Conservation (phyloP, 2,888 invertebrate genomes). For the Lampropteryx suffumata region DNA sequence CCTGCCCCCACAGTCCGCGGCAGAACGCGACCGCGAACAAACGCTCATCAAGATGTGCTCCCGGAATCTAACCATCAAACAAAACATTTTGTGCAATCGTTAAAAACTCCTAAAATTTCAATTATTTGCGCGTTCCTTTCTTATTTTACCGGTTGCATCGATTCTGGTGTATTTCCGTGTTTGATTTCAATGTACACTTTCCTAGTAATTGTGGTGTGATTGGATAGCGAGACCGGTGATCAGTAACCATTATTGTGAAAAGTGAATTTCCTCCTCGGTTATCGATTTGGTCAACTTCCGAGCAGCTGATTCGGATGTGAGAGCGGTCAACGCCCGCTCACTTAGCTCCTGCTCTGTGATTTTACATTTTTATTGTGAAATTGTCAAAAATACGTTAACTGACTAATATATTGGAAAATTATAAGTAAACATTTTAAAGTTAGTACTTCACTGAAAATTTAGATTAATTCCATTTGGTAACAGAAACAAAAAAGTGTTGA, state of each 20-base stretch:
- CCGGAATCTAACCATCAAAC: slow-evolving; percentile 51
- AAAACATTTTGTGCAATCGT: slow-evolving; percentile 46
- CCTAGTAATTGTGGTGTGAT: slow-evolving; percentile 34
- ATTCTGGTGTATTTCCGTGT: neutral
- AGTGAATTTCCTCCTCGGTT: slow-evolving; percentile 57
- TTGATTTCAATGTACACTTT: neutral
- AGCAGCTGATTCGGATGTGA: slow-evolving; percentile 74
- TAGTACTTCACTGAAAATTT: too few species aligned
- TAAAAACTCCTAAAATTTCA: slow-evolving; percentile 28
- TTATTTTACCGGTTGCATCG: slow-evolving; percentile 27
- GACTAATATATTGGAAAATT: too few species aligned
- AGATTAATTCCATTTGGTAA: too few species aligned
- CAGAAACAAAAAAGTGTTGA: slow-evolving; percentile 35
- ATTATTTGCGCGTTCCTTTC: slow-evolving; percentile 34
- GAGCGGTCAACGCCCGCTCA: slow-evolving; percentile 42
- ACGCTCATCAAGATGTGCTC: slow-evolving; percentile 47
- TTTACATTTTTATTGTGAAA: slow-evolving; percentile 20
- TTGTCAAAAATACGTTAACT: slow-evolving; percentile 5
- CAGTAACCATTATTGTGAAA: slow-evolving; percentile 58
- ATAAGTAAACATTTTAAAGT: too few species aligned
- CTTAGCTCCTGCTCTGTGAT: neutral
- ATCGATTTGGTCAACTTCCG: slow-evolving; percentile 69
- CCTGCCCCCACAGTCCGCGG: slow-evolving; percentile 60
- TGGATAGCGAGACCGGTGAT: slow-evolving; percentile 57
- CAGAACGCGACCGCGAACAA: slow-evolving; percentile 67